A percentile compares a stretch with the other conserved stretches of the same genome.
Evolutionary conservation across 1,140 invertebrate genomes (phyloP).

Genomic region (Camponotus floridanus): DNA sequence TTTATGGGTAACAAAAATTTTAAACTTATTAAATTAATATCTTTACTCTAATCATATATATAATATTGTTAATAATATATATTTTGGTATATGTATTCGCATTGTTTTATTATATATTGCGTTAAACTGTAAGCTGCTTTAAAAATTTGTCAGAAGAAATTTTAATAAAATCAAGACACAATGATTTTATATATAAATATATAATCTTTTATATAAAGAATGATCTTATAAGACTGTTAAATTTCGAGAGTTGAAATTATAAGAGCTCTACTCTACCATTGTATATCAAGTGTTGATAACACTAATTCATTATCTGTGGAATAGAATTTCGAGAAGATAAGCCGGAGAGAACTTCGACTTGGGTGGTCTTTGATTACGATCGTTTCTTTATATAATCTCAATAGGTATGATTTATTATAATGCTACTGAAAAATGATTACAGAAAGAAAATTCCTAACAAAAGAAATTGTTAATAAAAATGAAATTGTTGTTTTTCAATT

Average conservation of each 20-base stretch:
- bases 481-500: not conserved
- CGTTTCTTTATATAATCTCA: not conserved
- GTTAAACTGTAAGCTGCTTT: not conserved
- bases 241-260: not conserved
- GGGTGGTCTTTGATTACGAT: not conserved
- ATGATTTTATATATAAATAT: too few species aligned
- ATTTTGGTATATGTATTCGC: not conserved
- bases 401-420: not conserved
- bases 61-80: not conserved
- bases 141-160: too few species aligned
- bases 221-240: not conserved
- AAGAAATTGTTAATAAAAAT: not conserved
- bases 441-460: not conserved
- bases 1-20: not conserved
- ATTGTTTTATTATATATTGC: not conserved
- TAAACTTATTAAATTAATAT: not conserved
- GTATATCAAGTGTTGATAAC: not conserved
- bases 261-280: not conserved
- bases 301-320: slow-evolving; percentile 32
- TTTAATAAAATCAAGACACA: not conserved
- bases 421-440: not conserved
- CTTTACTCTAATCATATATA: not conserved
- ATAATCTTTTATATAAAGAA: not conserved
- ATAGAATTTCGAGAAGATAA: slow-evolving; percentile 52
- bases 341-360: not conserved